These are phyloP conservation scores for Ecliptopera silaceata DNA, from an alignment of 2,888 invertebrate genomes.

Conservation along the genomic window DNA sequence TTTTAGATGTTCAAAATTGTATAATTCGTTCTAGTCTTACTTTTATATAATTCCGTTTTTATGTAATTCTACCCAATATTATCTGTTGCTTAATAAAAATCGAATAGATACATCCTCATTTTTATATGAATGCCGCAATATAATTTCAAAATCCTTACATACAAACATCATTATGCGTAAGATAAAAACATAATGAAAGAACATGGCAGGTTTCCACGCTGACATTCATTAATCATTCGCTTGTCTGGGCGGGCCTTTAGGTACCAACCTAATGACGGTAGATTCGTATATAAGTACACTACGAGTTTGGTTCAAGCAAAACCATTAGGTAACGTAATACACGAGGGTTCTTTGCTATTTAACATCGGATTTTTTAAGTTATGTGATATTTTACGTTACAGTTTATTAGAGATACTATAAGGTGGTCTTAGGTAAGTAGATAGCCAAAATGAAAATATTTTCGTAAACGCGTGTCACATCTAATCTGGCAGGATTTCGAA, in stretches of 20 bases:
- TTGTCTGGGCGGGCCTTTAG: constrained; percentile 61
- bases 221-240: constrained; percentile 75
- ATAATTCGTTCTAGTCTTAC: too few relatives aligned
- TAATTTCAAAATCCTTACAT: not conserved
- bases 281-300: constrained; percentile 15
- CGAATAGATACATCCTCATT: too few relatives aligned
- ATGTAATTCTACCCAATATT: too few relatives aligned
- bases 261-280: constrained; percentile 26
- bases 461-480: constrained; percentile 25
- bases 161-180: constrained; percentile 2
- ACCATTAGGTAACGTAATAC: not conserved
- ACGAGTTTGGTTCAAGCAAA: constrained; percentile 13
- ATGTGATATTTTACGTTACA: too few relatives aligned
- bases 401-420: too few relatives aligned
- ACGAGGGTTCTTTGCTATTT: not conserved
- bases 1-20: too few relatives aligned
- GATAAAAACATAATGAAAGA: constrained; percentile 41
- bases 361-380: too few relatives aligned
- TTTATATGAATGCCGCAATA: too few relatives aligned
- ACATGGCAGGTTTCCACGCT: constrained; percentile 65
- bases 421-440: not conserved
- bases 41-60: too few relatives aligned
- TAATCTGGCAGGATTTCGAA: constrained; percentile 64
- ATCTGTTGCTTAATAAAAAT: too few relatives aligned
- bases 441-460: not conserved